phyloP scores from a whole-genome alignment of 2,888 invertebrate genomes.

The Cephus nigrinus region DNA sequence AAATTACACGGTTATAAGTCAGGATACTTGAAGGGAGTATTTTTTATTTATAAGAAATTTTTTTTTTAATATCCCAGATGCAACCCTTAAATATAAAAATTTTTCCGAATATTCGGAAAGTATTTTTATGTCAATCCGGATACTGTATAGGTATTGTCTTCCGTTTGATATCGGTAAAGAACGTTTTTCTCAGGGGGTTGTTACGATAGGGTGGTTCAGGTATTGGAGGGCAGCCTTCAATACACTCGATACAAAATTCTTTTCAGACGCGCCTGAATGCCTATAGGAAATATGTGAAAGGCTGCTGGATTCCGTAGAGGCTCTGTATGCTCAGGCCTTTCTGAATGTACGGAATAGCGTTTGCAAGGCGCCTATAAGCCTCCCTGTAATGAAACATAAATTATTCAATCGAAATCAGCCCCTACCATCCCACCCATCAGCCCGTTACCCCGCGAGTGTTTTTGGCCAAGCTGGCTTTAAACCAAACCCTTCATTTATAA shows the following conservation, averaged over 20 bases:
- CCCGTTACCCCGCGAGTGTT: constrained; percentile 39
- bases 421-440: constrained; percentile 10
- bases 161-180: background rate
- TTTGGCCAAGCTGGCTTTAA: constrained; percentile 34
- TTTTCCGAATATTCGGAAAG: background rate
- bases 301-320: constrained; percentile 47
- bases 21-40: background rate
- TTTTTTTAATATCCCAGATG: background rate
- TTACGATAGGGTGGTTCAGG: background rate
- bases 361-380: constrained; percentile 65
- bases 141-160: background rate
- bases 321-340: constrained; percentile 59
- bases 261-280: constrained; percentile 57
- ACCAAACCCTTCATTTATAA: constrained; percentile 35
- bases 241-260: constrained; percentile 65
- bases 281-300: constrained; percentile 66
- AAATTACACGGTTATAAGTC: constrained; percentile 23
- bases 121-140: background rate
- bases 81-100: background rate
- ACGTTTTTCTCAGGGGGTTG: background rate
- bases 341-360: constrained; percentile 62
- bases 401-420: constrained; percentile 67
- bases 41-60: background rate
- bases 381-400: constrained; percentile 66
- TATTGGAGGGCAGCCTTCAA: constrained; percentile 34